A percentile compares a stretch with the other conserved stretches of the same genome.
phyloP scores from a whole-genome alignment of 2,113 vertebrate species.

The Pandion haliaetus region DNA sequence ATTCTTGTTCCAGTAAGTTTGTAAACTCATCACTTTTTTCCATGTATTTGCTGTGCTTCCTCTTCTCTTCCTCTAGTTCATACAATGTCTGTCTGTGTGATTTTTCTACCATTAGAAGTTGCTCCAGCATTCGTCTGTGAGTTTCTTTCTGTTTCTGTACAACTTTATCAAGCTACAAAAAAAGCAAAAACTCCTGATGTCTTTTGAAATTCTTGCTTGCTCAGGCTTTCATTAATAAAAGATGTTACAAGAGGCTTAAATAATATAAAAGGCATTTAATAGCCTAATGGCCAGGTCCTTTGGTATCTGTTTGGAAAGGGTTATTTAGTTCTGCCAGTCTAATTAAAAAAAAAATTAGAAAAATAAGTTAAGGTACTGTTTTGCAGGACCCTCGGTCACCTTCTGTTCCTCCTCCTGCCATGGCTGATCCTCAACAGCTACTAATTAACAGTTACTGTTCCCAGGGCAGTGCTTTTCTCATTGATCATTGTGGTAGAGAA shows the following conservation, averaged over 20 bases:
- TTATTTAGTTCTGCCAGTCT: not conserved
- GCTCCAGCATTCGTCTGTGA: conserved; percentile 77
- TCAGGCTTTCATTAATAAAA: not conserved
- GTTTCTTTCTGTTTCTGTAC: conserved; percentile 79
- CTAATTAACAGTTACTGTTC: not conserved
- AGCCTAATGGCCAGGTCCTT: not conserved
- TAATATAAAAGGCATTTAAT: not conserved
- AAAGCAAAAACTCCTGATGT: conserved; percentile 4
- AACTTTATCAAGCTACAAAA: conserved; percentile 82
- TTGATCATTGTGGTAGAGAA: not conserved
- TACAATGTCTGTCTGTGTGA: conserved; percentile 77
- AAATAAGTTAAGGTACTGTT: not conserved
- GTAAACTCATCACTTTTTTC: conserved; percentile 82
- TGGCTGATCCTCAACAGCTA: not conserved
- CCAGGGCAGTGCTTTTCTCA: not conserved
- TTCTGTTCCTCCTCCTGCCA: not conserved
- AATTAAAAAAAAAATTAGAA: not conserved
- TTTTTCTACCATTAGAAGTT: conserved; percentile 81
- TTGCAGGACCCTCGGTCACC: not conserved
- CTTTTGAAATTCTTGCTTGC: not conserved
- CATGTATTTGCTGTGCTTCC: conserved; percentile 80
- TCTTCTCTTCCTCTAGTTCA: conserved; percentile 83
- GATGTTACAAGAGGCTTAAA: not conserved
- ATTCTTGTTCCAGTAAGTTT: conserved; percentile 83
- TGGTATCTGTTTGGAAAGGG: not conserved